These are phyloP conservation scores for Lepeophtheirus salmonis DNA, from an alignment of 1,140 invertebrate genomes.

Conservation along the genomic window DNA sequence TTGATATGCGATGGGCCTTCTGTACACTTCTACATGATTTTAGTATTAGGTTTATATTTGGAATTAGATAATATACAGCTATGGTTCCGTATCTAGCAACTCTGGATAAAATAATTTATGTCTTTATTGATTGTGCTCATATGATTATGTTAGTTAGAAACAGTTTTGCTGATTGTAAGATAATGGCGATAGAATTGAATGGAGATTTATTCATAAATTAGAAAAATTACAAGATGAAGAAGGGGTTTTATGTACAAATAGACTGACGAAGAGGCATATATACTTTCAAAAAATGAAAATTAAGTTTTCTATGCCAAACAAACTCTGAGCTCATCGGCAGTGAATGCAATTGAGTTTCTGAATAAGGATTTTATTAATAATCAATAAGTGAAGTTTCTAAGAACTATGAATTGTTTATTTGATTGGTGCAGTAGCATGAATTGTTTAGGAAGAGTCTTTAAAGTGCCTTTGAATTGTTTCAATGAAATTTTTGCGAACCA, in stretches of 20 bases:
- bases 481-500: conserved; percentile 13
- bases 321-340: neutral
- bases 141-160: conserved; percentile 9
- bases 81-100: neutral
- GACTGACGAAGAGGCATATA: neutral
- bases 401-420: conserved; percentile 18
- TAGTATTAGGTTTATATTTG: neutral
- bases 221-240: neutral
- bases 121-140: neutral
- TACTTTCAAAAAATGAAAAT: conserved; percentile 8
- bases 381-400: neutral
- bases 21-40: neutral
- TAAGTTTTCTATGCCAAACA: neutral
- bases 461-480: conserved; percentile 17
- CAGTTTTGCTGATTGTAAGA: neutral
- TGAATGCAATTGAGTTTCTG: conserved; percentile 11
- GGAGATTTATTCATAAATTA: neutral
- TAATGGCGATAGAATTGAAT: conserved; percentile 1
- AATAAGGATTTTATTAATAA: neutral
- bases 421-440: conserved; percentile 20
- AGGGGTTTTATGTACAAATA: conserved; percentile 3
- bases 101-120: neutral
- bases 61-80: neutral
- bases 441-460: conserved; percentile 12
- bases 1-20: conserved; percentile 9